Evolutionary conservation across 1,140 invertebrate species (phyloP).

Genomic region (Drosophila bipectinata): DNA sequence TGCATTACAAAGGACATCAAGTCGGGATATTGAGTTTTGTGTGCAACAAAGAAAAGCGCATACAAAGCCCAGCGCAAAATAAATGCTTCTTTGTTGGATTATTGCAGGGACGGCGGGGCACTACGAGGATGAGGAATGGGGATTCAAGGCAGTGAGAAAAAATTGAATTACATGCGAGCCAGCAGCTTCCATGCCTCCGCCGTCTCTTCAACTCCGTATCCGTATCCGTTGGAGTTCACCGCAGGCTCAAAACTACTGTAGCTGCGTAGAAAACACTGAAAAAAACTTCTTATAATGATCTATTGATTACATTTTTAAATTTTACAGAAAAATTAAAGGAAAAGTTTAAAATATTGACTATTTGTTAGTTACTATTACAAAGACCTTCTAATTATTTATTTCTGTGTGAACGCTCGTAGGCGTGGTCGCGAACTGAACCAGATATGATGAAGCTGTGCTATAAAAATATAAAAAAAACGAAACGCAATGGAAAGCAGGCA

Average conservation of each 20-base stretch:
- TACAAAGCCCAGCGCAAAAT: slow-evolving; percentile 79
- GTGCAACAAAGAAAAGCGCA: slow-evolving; percentile 77
- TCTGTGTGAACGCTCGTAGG: slow-evolving; percentile 16
- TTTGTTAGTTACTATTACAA: not conserved
- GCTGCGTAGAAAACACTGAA: slow-evolving; percentile 49
- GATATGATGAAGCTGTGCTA: slow-evolving; percentile 73
- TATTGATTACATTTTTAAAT: no score
- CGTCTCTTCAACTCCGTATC: slow-evolving; percentile 7
- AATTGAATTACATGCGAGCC: slow-evolving; percentile 79
- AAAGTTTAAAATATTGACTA: not conserved
- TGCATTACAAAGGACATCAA: slow-evolving; percentile 82
- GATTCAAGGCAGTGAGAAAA: slow-evolving; percentile 43
- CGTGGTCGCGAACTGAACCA: slow-evolving; percentile 40
- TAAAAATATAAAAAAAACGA: slow-evolving; percentile 72
- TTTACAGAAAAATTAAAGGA: no score
- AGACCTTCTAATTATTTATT: not conserved
- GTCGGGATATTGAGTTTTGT: slow-evolving; percentile 79
- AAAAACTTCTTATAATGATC: not conserved
- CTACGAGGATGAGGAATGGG: not conserved
- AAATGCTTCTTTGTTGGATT: slow-evolving; percentile 79
- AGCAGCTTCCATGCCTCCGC: slow-evolving; percentile 26
- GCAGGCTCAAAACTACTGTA: slow-evolving; percentile 78
- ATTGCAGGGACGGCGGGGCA: slow-evolving; percentile 15
- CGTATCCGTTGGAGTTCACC: slow-evolving; percentile 53
- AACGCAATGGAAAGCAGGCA: slow-evolving; percentile 46